Evolutionary conservation across 2,113 vertebrate genomes (phyloP).

Genomic region (Cynoglossus semilaevis): DNA sequence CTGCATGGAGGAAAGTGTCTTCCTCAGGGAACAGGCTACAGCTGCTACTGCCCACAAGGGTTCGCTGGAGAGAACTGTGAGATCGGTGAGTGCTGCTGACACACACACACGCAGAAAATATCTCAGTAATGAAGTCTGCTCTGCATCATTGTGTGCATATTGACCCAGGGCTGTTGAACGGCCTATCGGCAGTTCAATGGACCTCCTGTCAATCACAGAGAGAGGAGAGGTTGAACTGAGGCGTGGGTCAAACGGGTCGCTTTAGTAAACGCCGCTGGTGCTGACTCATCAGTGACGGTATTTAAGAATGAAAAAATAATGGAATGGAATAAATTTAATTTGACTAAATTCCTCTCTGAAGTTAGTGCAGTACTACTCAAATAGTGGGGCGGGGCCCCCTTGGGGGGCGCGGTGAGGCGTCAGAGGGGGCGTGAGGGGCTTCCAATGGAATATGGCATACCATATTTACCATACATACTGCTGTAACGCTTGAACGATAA

Average conservation of each 20-base stretch:
- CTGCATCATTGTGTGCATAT: neutral
- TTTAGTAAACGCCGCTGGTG: too few species aligned
- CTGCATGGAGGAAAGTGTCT: constrained; percentile 87
- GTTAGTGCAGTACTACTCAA: too few species aligned
- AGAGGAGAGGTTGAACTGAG: constrained; percentile 9
- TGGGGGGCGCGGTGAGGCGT: too few species aligned
- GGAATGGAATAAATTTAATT: too few species aligned
- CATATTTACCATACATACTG: too few species aligned
- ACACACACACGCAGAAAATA: constrained; percentile 3
- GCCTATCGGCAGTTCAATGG: constrained; percentile 44
- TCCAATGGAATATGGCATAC: too few species aligned
- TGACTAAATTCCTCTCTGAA: too few species aligned
- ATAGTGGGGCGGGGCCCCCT: too few species aligned
- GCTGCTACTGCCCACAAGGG: constrained; percentile 87
- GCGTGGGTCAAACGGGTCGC: neutral
- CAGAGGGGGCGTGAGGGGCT: too few species aligned
- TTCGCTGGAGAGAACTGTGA: constrained; percentile 94
- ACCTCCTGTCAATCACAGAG: constrained; percentile 25
- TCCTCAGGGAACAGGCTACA: constrained; percentile 79
- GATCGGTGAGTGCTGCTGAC: constrained; percentile 81
- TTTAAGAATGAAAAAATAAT: too few species aligned
- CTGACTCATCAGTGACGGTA: too few species aligned
- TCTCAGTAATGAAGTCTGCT: constrained; percentile 21
- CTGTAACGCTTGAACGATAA: too few species aligned
- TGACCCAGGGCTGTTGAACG: constrained; percentile 8